A percentile compares a stretch with the other conserved stretches of the same genome.
phyloP scores from a whole-genome alignment of 2,888 invertebrate genomes.

The Prostheceraeus crozeri region DNA sequence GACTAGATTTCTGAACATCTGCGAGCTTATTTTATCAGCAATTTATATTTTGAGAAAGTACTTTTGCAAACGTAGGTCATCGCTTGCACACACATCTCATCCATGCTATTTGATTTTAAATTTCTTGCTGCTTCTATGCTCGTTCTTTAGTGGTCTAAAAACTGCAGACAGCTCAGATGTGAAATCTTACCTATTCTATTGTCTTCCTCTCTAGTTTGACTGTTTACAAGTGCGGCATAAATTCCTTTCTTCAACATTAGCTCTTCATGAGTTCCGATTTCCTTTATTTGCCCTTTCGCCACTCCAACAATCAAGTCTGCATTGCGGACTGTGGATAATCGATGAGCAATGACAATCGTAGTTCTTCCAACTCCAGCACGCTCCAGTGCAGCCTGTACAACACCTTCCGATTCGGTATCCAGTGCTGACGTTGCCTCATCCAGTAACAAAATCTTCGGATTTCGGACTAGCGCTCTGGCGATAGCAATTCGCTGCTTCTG shows the following conservation, averaged over 20 bases:
- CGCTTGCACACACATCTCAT: too few species aligned
- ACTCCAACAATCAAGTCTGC: constrained; percentile 58
- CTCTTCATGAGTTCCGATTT: constrained; percentile 57
- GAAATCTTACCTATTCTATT: too few species aligned
- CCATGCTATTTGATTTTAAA: too few species aligned
- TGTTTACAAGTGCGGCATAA: constrained; percentile 56
- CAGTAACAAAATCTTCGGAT: constrained; percentile 82
- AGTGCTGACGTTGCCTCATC: constrained; percentile 97
- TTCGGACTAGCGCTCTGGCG: constrained; percentile 87
- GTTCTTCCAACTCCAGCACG: constrained; percentile 57
- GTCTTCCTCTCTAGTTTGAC: too few species aligned
- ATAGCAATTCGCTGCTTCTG: constrained; percentile 98
- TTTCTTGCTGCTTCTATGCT: too few species aligned
- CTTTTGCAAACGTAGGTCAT: too few species aligned
- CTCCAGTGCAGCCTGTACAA: constrained; percentile 75
- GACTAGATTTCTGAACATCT: too few species aligned
- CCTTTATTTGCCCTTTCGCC: constrained; percentile 59
- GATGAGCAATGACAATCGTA: constrained; percentile 57
- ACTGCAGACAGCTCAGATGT: too few species aligned
- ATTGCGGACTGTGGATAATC: constrained; percentile 58
- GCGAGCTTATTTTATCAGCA: too few species aligned
- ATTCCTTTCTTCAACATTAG: constrained; percentile 55
- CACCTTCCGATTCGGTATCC: constrained; percentile 82
- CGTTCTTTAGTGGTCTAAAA: too few species aligned
- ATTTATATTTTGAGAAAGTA: too few species aligned